phyloP scores from a whole-genome alignment of 2,113 vertebrate species.

The Semnornis frantzii region DNA sequence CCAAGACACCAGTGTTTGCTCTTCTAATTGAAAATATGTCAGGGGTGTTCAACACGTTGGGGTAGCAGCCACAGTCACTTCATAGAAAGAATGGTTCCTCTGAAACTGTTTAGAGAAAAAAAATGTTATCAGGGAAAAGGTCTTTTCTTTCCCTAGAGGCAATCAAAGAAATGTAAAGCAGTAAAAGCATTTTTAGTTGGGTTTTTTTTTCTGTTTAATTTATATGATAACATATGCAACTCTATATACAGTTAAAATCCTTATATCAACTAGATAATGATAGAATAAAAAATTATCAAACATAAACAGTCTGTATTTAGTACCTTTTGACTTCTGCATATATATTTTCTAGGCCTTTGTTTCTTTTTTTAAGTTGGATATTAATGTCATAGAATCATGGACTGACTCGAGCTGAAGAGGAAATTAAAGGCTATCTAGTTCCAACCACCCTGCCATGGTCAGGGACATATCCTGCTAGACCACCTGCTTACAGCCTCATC shows the following conservation, averaged over 20 bases:
- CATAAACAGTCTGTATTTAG: neutral
- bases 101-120: neutral
- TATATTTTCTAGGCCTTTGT: neutral
- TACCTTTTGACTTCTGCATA: neutral
- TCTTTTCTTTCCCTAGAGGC: neutral
- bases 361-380: neutral
- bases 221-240: too few relatives aligned
- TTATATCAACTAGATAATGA: neutral
- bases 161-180: neutral
- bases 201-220: neutral
- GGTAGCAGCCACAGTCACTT: neutral
- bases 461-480: too few relatives aligned
- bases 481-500: too few relatives aligned
- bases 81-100: accelerated
- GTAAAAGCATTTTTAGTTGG: neutral
- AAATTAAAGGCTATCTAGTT: too few relatives aligned
- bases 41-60: too few relatives aligned
- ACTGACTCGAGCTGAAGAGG: too few relatives aligned
- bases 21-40: neutral
- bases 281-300: neutral
- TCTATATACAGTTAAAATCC: neutral
- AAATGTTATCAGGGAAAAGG: neutral
- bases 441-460: too few relatives aligned
- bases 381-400: neutral
- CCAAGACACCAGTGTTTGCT: neutral